Base-by-base conservation (phyloP, 2,113 vertebrate genomes). In the Fregata magnificens region DNA sequence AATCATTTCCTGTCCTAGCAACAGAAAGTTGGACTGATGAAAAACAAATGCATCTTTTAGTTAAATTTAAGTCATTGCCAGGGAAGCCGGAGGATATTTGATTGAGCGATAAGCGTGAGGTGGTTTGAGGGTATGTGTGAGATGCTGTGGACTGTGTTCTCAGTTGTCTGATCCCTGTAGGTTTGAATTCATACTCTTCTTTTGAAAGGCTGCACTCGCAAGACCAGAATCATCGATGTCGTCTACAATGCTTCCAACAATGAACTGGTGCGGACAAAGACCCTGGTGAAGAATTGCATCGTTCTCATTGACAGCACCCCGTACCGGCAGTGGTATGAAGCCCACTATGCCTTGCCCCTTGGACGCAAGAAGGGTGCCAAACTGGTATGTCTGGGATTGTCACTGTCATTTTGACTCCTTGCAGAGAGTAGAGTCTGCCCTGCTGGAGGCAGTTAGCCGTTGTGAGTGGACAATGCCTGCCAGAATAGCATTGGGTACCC, bases 161-260 rank as follows among this genome's bases (percentile, higher is more conserved):
- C 65, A 53, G 73, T 36, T 82, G 52, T 63, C 65, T 86, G 76
- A 81, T 77, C n/a, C 52, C 69, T 91, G 55, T 82, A 87, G 81
- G 42, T 87, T 70, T 95, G 91, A 93, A 59, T 52, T 87, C 32
- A 21, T 55, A 13, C 44, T 86, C 70, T 95, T 95, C 20, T 88
- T 78, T 95, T 91, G 69, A 58, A 96, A 99, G 99, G 99, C 97
- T 99, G 99, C 97, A 99, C 99, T 74, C 99, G 99, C 14, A 99
- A 99, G 96, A 99, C 99, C 85, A 99, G 99, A 83, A 99, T 99
- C 91, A 99, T 99, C 3, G 99, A 99, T 45, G 99, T 99, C 4
- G 99, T 99, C 91, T 99, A 99, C 98, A 99, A 99, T 4, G 99
- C 99, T 26, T 99, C 99, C 82, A 99, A 99, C 98, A 99, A 99